phyloP scores from a whole-genome alignment of 1,140 invertebrate species.

The Camponotus floridanus region DNA sequence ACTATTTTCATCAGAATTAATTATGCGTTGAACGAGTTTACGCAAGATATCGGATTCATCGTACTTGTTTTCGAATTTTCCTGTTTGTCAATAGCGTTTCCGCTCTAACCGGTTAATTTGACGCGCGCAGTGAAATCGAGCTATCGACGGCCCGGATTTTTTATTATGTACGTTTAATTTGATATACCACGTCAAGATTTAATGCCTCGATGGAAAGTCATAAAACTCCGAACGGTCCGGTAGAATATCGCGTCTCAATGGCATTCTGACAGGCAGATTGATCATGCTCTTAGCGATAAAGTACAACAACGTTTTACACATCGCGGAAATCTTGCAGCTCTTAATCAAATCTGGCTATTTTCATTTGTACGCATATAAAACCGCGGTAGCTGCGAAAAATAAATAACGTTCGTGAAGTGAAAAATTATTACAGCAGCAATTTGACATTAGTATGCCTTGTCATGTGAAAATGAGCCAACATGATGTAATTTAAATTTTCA shows the following conservation, averaged over 20 bases:
- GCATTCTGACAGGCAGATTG: constrained; percentile 22
- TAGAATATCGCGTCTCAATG: constrained; percentile 21
- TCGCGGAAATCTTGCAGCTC: constrained; percentile 16
- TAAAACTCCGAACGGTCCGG: background rate
- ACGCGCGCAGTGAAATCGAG: constrained; percentile 69
- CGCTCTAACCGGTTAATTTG: constrained; percentile 75
- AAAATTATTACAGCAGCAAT: constrained; percentile 20
- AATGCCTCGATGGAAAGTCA: constrained; percentile 1
- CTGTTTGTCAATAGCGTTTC: constrained; percentile 68
- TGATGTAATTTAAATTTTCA: background rate
- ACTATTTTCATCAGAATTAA: constrained; percentile 42
- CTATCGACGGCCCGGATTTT: constrained; percentile 10
- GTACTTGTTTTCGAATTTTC: constrained; percentile 71
- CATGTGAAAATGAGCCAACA: background rate
- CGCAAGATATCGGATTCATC: constrained; percentile 51
- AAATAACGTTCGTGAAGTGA: constrained; percentile 12
- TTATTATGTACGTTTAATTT: constrained; percentile 44
- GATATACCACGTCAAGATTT: background rate
- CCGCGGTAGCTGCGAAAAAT: background rate
- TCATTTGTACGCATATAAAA: background rate
- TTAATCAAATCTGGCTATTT: constrained; percentile 38
- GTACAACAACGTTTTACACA: constrained; percentile 12
- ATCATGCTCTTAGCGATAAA: constrained; percentile 13
- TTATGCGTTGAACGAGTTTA: constrained; percentile 35
- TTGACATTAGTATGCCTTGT: constrained; percentile 6